Evolutionary conservation across 2,113 vertebrate species (phyloP).

Genomic region (Marmota flaviventris): DNA sequence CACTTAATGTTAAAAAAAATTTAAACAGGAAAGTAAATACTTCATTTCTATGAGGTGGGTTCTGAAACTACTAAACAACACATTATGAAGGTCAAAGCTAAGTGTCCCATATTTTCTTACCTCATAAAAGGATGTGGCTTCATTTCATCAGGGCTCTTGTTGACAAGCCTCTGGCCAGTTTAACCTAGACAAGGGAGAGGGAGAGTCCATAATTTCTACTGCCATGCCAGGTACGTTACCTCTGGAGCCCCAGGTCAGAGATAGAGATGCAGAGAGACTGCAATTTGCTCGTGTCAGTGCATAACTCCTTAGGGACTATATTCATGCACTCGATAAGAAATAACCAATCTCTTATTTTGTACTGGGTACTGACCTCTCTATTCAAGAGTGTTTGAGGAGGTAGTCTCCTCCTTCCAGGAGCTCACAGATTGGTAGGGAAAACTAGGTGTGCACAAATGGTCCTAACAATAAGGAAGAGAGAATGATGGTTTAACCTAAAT

Average conservation of each 20-base stretch:
- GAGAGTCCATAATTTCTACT: not conserved
- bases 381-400: not conserved
- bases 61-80: not conserved
- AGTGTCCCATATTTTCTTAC: not conserved
- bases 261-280: not conserved
- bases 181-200: not conserved
- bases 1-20: not conserved
- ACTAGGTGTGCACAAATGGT: not conserved
- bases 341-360: not conserved
- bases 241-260: not conserved
- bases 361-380: not conserved
- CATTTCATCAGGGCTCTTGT: not conserved
- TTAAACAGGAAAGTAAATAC: conserved; percentile 54
- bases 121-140: not conserved
- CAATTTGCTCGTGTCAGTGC: not conserved
- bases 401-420: not conserved
- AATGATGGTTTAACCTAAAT: not conserved
- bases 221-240: not conserved
- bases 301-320: not conserved
- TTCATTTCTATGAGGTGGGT: not conserved
- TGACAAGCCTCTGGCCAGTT: not conserved
- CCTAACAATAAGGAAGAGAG: not conserved
- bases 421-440: not conserved
- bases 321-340: not conserved
- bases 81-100: not conserved